Percentiles rank a stretch among this genome's conserved stretches.
Evolutionary conservation across 2,113 vertebrate genomes (phyloP).

Genomic region (Onychostruthus taczanowskii): DNA sequence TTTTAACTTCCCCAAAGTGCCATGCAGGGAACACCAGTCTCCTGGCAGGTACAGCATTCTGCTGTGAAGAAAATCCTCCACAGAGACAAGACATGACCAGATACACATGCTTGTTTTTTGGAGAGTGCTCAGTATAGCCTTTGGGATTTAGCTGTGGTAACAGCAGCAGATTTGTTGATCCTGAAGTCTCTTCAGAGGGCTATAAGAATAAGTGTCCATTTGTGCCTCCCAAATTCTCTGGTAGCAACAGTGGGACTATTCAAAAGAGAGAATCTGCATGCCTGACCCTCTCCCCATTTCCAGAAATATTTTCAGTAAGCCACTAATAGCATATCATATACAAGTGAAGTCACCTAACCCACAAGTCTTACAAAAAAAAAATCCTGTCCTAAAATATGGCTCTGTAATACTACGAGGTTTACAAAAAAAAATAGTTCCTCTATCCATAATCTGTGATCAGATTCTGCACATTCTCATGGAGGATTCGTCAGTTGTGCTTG

Average conservation of each 20-base stretch:
- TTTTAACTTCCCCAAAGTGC: not conserved
- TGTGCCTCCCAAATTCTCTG: not conserved
- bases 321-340: not conserved
- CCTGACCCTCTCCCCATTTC: not conserved
- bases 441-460: not conserved
- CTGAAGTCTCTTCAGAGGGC: not conserved
- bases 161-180: not conserved
- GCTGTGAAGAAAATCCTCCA: not conserved
- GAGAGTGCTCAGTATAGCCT: not conserved
- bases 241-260: not conserved
- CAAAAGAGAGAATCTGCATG: not conserved
- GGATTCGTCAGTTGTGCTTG: not conserved
- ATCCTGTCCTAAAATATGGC: not conserved
- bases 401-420: not conserved
- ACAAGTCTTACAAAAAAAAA: not conserved
- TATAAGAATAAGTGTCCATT: not conserved
- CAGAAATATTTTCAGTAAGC: not conserved
- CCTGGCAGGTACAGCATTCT: not conserved
- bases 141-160: not conserved
- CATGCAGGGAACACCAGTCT: not conserved
- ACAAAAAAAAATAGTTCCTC: not conserved
- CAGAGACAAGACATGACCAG: not conserved
- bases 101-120: not conserved
- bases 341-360: not conserved
- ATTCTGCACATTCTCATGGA: not conserved